A percentile compares a stretch with the other conserved stretches of the same genome.
phyloP scores from a whole-genome alignment of 2,888 invertebrate genomes.

The Choreutis nemorana region DNA sequence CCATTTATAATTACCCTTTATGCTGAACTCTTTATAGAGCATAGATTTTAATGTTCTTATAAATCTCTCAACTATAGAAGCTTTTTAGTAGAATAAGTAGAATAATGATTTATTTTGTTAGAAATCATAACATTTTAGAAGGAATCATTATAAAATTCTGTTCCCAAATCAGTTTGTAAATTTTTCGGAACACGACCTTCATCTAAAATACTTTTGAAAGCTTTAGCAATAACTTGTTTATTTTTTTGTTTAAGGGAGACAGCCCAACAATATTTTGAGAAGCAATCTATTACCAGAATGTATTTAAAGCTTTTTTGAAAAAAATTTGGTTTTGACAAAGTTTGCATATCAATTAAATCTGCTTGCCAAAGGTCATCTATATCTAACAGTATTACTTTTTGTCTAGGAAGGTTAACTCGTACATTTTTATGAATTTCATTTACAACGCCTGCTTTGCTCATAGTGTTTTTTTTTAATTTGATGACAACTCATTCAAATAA shows the following conservation, averaged over 20 bases:
- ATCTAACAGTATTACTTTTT: slow-evolving; percentile 20
- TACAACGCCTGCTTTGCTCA: slow-evolving; percentile 12
- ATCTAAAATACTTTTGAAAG: no score
- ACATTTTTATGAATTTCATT: slow-evolving; percentile 28
- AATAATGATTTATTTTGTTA: slow-evolving; percentile 8
- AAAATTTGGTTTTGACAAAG: slow-evolving; percentile 18
- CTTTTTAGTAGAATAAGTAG: slow-evolving; percentile 9
- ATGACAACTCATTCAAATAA: no score
- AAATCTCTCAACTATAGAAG: slow-evolving; percentile 10
- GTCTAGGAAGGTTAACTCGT: slow-evolving; percentile 23
- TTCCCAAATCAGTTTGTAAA: slow-evolving; percentile 16
- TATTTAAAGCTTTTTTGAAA: slow-evolving; percentile 21
- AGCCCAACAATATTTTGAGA: slow-evolving; percentile 31
- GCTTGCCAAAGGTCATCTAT: slow-evolving; percentile 31
- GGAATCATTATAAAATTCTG: slow-evolving; percentile 10
- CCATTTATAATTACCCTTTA: slow-evolving; percentile 8
- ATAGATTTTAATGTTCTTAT: slow-evolving; percentile 10
- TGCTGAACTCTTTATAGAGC: slow-evolving; percentile 6
- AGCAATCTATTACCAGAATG: slow-evolving; percentile 22
- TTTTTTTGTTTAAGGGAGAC: slow-evolving; percentile 12
- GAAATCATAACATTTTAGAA: slow-evolving; percentile 2
- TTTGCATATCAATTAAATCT: slow-evolving; percentile 19
- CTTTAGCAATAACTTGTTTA: slow-evolving; percentile 1
- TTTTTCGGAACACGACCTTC: no score
- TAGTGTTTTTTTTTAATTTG: slow-evolving; percentile 3